Conservation (phyloP, 2,113 vertebrate genomes). For the Clarias batrachus region DNA sequence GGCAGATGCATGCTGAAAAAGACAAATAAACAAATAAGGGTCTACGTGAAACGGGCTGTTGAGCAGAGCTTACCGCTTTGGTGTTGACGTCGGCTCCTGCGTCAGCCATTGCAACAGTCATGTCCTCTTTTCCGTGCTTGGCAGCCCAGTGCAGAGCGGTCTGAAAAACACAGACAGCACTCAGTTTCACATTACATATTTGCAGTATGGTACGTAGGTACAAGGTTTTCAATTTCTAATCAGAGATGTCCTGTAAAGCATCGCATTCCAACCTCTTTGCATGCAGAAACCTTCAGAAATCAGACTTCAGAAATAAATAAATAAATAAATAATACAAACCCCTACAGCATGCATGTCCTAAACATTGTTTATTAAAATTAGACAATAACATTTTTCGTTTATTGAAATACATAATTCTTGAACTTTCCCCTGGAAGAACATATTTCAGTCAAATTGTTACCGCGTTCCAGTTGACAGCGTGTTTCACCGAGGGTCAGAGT, state of each 20-base stretch:
- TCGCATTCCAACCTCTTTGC: neutral
- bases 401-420: neutral
- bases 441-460: neutral
- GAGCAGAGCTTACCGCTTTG: constrained; percentile 70
- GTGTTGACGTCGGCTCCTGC: constrained; percentile 76
- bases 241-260: neutral
- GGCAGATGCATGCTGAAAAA: neutral
- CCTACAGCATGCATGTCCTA: neutral
- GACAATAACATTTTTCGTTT: neutral
- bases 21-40: neutral
- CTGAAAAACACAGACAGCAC: constrained; percentile 52
- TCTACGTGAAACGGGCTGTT: neutral
- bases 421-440: neutral
- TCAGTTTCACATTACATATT: neutral
- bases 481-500: neutral
- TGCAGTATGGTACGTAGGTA: neutral
- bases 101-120: constrained; percentile 68
- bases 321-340: neutral
- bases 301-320: too few species aligned
- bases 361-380: neutral
- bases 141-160: constrained; percentile 81
- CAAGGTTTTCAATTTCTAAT: neutral
- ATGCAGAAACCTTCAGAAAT: neutral
- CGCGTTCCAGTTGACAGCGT: neutral
- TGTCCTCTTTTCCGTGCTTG: constrained; percentile 77